A percentile compares a stretch with the other conserved stretches of the same genome.
Conservation (phyloP, 1,140 invertebrate genomes). For the Colletes gigas region DNA sequence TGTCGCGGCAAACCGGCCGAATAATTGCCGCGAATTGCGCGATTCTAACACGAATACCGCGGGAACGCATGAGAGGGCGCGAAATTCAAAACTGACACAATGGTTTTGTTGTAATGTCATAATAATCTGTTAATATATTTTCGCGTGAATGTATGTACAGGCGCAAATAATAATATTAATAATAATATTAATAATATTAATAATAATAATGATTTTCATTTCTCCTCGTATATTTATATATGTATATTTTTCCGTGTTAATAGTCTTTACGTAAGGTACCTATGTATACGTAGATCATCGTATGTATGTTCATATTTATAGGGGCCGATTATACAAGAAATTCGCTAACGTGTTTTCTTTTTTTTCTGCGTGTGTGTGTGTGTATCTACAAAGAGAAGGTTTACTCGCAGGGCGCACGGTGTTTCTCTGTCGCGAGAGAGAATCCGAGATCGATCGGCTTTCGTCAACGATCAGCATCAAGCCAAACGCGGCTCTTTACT, state of each 20-base stretch:
- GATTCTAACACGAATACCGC: neutral
- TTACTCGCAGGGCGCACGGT: neutral
- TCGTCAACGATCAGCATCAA: slow-evolving; percentile 12
- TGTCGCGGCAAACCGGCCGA: neutral
- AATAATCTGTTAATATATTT: slow-evolving; percentile 81
- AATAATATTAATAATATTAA: slow-evolving; percentile 62
- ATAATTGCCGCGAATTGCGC: slow-evolving; percentile 4
- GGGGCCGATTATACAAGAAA: slow-evolving; percentile 73
- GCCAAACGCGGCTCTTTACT: slow-evolving; percentile 24
- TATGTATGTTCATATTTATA: slow-evolving; percentile 77
- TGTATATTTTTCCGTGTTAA: slow-evolving; percentile 71
- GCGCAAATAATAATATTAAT: slow-evolving; percentile 78
- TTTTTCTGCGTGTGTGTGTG: slow-evolving; percentile 40
- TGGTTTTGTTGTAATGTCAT: slow-evolving; percentile 68
- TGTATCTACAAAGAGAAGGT: slow-evolving; percentile 76
- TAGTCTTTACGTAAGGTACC: slow-evolving; percentile 69
- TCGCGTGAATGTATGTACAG: slow-evolving; percentile 80
- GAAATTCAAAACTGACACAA: slow-evolving; percentile 49
- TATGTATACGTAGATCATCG: slow-evolving; percentile 72
- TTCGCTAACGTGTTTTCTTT: slow-evolving; percentile 60
- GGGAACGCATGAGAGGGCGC: neutral
- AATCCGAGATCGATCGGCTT: slow-evolving; percentile 8
- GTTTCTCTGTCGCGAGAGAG: slow-evolving; percentile 6
- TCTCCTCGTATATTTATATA: slow-evolving; percentile 74
- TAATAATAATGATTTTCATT: slow-evolving; percentile 67